Conservation (phyloP, 1,140 invertebrate genomes). For the Listronotus oregonensis region DNA sequence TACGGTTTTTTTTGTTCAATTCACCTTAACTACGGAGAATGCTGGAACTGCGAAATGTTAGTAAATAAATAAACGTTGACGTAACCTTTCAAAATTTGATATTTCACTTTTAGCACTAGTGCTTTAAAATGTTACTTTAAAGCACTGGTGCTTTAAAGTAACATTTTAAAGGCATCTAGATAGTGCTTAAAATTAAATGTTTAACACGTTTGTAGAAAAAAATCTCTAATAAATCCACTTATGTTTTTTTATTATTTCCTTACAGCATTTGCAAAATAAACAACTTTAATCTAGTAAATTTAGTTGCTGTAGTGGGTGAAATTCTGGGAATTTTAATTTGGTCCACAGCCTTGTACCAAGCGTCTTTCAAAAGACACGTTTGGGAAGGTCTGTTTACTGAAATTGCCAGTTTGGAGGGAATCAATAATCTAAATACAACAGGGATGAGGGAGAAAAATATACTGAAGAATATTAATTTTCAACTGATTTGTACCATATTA, state of each 20-base stretch:
- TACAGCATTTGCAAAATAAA: conserved; percentile 9
- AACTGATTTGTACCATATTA: conserved; percentile 7
- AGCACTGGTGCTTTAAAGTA: too few species aligned
- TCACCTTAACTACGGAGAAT: too few species aligned
- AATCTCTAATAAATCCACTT: too few species aligned
- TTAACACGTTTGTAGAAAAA: too few species aligned
- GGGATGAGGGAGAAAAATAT: conserved; percentile 4
- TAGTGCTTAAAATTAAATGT: too few species aligned
- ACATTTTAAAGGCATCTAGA: too few species aligned
- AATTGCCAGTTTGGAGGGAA: conserved; percentile 7
- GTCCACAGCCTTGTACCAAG: conserved; percentile 24
- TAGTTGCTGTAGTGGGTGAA: conserved; percentile 24
- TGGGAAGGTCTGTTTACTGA: conserved; percentile 22
- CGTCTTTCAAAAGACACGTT: conserved; percentile 13
- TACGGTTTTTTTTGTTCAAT: too few species aligned
- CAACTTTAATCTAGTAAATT: conserved; percentile 19
- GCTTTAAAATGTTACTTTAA: too few species aligned
- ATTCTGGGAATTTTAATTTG: conserved; percentile 26
- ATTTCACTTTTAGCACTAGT: too few species aligned
- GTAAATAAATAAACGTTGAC: too few species aligned
- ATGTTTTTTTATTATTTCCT: background rate
- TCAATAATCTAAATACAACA: conserved; percentile 11
- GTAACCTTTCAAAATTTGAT: too few species aligned
- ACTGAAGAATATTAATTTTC: conserved; percentile 21
- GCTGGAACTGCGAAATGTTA: too few species aligned